These are phyloP conservation scores for Melanotaenia trifasciata DNA, from an alignment of 2,797 vertebrate genomes.

Conservation along the genomic window DNA sequence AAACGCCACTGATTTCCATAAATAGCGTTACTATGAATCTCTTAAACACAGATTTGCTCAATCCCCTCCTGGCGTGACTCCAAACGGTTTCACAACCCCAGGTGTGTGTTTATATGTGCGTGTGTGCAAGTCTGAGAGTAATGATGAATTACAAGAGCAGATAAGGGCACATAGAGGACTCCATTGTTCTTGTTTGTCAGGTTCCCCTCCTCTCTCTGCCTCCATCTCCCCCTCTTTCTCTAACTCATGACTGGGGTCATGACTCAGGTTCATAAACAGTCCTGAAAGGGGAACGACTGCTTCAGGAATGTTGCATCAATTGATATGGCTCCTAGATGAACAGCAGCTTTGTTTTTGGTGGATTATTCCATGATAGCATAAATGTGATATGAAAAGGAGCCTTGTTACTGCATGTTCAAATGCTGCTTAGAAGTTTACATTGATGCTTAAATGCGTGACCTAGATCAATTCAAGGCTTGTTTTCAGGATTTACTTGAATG, in stretches of 20 bases:
- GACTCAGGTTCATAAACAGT: conserved; percentile 50
- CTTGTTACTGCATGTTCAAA: conserved; percentile 5
- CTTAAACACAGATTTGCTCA: conserved; percentile 1
- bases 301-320: conserved; percentile 37
- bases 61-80: conserved; percentile 23
- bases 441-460: background rate
- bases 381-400: conserved; percentile 10
- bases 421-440: background rate
- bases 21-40: background rate
- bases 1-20: background rate
- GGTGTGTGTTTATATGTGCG: conserved; percentile 42
- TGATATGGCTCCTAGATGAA: conserved; percentile 17
- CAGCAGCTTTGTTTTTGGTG: conserved; percentile 21
- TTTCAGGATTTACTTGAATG: background rate
- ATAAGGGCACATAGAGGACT: conserved; percentile 78
- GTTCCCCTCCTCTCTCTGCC: conserved; percentile 47
- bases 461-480: fast-evolving
- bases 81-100: conserved; percentile 30
- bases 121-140: conserved; percentile 31
- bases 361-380: background rate
- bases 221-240: conserved; percentile 43
- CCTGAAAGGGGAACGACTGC: conserved; percentile 11
- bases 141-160: conserved; percentile 68
- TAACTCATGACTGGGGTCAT: conserved; percentile 60
- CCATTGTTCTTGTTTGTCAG: conserved; percentile 77